Percentiles rank a stretch among this genome's conserved stretches.
phyloP scores from a whole-genome alignment of 2,888 invertebrate species.

The Galerucella calmariensis region DNA sequence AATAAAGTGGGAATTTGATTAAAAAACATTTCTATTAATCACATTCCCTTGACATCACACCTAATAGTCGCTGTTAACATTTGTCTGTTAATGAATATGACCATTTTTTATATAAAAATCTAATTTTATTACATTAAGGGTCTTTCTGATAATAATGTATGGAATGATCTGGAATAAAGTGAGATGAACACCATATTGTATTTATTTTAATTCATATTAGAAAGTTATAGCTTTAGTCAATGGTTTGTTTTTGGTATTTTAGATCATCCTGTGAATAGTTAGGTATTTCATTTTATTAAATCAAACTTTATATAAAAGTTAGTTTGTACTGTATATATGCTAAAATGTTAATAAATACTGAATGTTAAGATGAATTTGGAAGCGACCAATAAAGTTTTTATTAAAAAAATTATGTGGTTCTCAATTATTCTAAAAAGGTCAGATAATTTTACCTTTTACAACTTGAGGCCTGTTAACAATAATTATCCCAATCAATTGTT shows the following conservation, averaged over 20 bases:
- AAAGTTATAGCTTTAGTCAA: slow-evolving; percentile 14
- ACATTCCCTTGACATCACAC: not conserved
- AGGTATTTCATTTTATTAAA: slow-evolving; percentile 39
- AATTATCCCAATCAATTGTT: too few relatives aligned
- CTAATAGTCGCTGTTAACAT: not conserved
- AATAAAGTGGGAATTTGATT: too few relatives aligned
- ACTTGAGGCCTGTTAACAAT: too few relatives aligned
- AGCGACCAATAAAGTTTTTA: slow-evolving; percentile 39
- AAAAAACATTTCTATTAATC: too few relatives aligned
- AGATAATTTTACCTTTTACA: not conserved
- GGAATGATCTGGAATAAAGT: slow-evolving; percentile 18
- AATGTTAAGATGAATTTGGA: slow-evolving; percentile 35
- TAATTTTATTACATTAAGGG: not conserved
- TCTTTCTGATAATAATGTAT: slow-evolving; percentile 16
- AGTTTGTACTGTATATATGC: slow-evolving; percentile 39
- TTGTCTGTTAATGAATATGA: not conserved
- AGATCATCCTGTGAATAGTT: slow-evolving; percentile 31
- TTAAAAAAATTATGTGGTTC: slow-evolving; percentile 11
- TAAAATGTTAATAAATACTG: slow-evolving; percentile 9
- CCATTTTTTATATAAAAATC: not conserved
- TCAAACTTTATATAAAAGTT: slow-evolving; percentile 32
- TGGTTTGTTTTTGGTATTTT: slow-evolving; percentile 17
- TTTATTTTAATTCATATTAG: slow-evolving; percentile 5
- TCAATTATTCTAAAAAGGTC: slow-evolving; percentile 8
- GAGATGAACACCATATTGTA: not conserved